Conservation (phyloP, 2,888 invertebrate species). For the Leptogaster cylindrica region DNA sequence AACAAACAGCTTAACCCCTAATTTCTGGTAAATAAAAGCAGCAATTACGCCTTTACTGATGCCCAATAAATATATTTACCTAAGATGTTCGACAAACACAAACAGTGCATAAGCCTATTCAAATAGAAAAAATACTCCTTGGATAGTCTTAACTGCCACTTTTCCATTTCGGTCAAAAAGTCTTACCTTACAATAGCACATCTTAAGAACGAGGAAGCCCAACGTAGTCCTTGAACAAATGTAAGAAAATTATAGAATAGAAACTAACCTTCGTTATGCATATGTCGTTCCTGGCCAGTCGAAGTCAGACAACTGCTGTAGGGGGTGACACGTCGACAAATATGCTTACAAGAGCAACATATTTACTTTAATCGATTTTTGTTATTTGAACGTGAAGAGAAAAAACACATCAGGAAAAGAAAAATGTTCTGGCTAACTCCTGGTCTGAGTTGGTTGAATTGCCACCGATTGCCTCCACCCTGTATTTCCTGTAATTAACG, state of each 20-base stretch:
- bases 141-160: too few species aligned
- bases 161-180: too few species aligned
- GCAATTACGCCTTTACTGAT: conserved; percentile 29
- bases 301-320: too few species aligned
- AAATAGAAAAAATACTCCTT: background rate
- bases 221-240: background rate
- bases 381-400: background rate
- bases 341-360: conserved; percentile 14
- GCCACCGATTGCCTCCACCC: conserved; percentile 8
- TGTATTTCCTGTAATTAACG: conserved; percentile 38
- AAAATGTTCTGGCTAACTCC: too few species aligned
- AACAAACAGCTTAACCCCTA: conserved; percentile 29
- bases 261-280: background rate
- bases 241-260: background rate
- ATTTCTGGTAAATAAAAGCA: conserved; percentile 18
- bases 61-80: conserved; percentile 17
- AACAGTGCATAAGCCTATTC: conserved; percentile 16
- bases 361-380: conserved; percentile 15
- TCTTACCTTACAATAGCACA: too few species aligned
- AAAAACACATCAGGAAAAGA: too few species aligned
- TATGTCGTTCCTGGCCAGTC: conserved; percentile 11
- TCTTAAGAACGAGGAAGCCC: too few species aligned
- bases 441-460: too few species aligned
- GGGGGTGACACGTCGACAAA: too few species aligned
- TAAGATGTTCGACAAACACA: conserved; percentile 1